Conservation (phyloP, 30 jellyfish, hydroid and myxozoan species). For the Aurelia sp. region DNA sequence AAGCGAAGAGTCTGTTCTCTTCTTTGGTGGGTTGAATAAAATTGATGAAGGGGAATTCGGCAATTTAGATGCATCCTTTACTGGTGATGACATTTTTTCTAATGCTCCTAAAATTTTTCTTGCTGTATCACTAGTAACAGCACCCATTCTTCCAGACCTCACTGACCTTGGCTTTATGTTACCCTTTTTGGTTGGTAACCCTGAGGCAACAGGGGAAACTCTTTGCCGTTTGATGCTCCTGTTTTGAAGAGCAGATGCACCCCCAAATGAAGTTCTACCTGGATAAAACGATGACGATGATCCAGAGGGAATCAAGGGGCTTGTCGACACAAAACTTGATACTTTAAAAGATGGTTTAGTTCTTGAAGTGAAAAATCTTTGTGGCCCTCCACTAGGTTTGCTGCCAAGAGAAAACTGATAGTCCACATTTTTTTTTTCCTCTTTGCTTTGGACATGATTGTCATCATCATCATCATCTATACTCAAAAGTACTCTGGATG, state of each 20-base stretch:
- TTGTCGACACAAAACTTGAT: constrained; percentile 89
- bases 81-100: constrained; percentile 93
- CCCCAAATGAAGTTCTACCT: constrained; percentile 96
- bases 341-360: constrained; percentile 85
- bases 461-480: constrained; percentile 22
- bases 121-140: constrained; percentile 97
- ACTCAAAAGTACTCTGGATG: constrained; percentile 16
- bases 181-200: constrained; percentile 67
- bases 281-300: constrained; percentile 86
- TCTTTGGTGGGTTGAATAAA: constrained; percentile 33
- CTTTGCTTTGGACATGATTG: constrained; percentile 1
- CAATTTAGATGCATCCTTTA: constrained; percentile 83
- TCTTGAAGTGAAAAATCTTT: constrained; percentile 36
- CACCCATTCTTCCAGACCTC: constrained; percentile 48
- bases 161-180: constrained; percentile 80
- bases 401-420: constrained; percentile 40
- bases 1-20: constrained; percentile 20
- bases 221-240: constrained; percentile 73
- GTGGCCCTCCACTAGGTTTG: constrained; percentile 51
- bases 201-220: constrained; percentile 88
- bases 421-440: not conserved
- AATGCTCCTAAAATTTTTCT: constrained; percentile 81
- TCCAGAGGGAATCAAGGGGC: constrained; percentile 57
- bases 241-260: constrained; percentile 82
- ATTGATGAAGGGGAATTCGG: constrained; percentile 69